These are phyloP conservation scores for Lydus trimaculatus DNA, from an alignment of 2,888 invertebrate genomes.

Conservation along the genomic window DNA sequence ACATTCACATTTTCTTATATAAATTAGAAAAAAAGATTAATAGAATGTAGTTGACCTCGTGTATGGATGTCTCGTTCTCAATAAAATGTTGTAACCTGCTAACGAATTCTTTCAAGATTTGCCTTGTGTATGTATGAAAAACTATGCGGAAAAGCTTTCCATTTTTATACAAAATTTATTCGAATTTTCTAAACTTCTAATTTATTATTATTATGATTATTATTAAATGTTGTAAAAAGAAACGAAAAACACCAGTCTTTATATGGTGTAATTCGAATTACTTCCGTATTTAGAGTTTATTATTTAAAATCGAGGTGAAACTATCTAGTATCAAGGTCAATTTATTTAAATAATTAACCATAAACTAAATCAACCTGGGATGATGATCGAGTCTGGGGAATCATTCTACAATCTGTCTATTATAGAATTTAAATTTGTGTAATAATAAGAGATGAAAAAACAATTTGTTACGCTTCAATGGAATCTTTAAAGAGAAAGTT, in stretches of 20 bases:
- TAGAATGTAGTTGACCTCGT: slow-evolving; percentile 39
- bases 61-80: slow-evolving; percentile 33
- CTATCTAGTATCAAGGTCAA: slow-evolving; percentile 5
- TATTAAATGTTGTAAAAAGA: background rate
- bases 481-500: slow-evolving; percentile 25
- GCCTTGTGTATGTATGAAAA: too few relatives aligned
- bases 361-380: background rate
- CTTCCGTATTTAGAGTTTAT: slow-evolving; percentile 1
- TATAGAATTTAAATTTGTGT: background rate
- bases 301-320: background rate
- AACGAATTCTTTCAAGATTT: slow-evolving; percentile 24
- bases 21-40: slow-evolving; percentile 27
- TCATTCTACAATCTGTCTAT: background rate
- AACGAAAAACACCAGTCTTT: background rate
- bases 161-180: background rate
- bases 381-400: background rate
- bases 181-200: too few relatives aligned
- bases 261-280: background rate
- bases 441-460: background rate
- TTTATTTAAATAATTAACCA: background rate
- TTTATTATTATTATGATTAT: too few relatives aligned
- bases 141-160: background rate
- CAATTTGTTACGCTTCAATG: background rate
- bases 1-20: slow-evolving; percentile 38
- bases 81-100: slow-evolving; percentile 34